Conservation (phyloP, 1,140 invertebrate species). For the Nephila pilipes region DNA sequence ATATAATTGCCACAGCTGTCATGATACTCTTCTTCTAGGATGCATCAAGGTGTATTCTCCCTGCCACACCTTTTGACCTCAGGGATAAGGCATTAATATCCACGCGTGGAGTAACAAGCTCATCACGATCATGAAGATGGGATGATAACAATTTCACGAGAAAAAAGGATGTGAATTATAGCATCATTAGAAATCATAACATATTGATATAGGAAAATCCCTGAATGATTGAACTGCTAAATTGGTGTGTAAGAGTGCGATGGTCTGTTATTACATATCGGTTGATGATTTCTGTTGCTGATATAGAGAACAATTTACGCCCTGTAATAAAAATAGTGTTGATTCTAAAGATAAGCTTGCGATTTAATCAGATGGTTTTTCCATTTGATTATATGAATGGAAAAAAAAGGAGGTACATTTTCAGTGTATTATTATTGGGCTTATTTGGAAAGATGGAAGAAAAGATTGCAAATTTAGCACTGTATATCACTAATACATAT, state of each 20-base stretch:
- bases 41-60: background rate
- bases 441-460: too few species aligned
- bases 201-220: slow-evolving; percentile 17
- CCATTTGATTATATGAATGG: slow-evolving; percentile 17
- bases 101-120: background rate
- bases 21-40: background rate
- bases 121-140: background rate
- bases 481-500: too few species aligned
- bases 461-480: too few species aligned
- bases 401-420: background rate
- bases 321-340: background rate
- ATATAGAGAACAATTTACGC: background rate
- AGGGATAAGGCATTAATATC: background rate
- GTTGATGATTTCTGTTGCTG: background rate
- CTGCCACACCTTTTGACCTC: background rate
- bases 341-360: background rate
- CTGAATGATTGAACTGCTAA: background rate
- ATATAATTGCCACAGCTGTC: background rate
- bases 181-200: background rate
- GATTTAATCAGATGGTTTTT: slow-evolving; percentile 8
- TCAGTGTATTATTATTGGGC: too few species aligned
- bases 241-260: background rate
- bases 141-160: background rate
- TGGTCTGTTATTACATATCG: background rate
- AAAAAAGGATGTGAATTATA: background rate